Base-by-base conservation (phyloP, 1,140 invertebrate species). In the Ostrea edulis region DNA sequence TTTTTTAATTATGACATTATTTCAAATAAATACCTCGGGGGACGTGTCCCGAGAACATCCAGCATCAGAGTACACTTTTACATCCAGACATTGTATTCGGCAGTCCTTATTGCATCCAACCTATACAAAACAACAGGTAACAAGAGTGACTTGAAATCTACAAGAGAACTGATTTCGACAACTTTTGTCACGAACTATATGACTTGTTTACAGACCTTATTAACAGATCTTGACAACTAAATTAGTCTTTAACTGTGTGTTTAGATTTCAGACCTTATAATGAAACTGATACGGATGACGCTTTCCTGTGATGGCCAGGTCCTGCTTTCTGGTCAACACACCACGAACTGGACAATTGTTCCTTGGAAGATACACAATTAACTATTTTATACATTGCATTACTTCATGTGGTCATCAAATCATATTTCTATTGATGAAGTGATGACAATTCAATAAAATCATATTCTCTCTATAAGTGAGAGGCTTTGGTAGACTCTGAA, bases 251-350 rank as follows among this genome's bases (percentile, higher is more conserved):
- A 62, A 62, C 17, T 62, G n/a, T n/a, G 20, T 62, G 8, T 44
- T 44, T 44, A n/a, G 55, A 20, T n/a, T 20, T 17, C 54, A 62
- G 65, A 86, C 85, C 54, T 86, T 86, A 51, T 86, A 86, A 14
- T 86, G 22, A 0, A 68, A 35, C 35, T 54, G 44, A 68, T 71
- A 86, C 9, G 85, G 85, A 81, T 86, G 65, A 11, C 85, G 85
- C 81, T 86, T 86, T 55, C 85, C 85, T 20, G 85, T 81, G 17
- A 77, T 81, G 53, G 29, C 22, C 53, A 86, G 3, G 29, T 86
- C 71, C 20, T 25, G 44, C 4, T 51, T 53, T 81, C 85, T 77
- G 44, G 65, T 71, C n/a, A 86, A 29, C 25, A 86, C 25, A 82
- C 85, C 65, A 2, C 85, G 51, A 1, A 77, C 85, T 8, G 85